phyloP scores from a whole-genome alignment of 2,888 invertebrate genomes.

The Lamproptera curius region DNA sequence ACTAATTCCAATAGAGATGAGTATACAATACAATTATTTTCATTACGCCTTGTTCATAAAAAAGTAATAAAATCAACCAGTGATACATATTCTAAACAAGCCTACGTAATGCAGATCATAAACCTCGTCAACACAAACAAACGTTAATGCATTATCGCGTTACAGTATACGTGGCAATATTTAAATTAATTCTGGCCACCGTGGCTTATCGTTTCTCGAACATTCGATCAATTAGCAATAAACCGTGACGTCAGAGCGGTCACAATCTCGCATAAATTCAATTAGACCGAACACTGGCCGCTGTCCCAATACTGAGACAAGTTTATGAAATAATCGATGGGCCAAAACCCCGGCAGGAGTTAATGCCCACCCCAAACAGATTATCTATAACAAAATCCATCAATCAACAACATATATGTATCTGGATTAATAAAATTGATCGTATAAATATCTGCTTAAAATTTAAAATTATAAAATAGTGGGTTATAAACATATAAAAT shows the following conservation, averaged over 20 bases:
- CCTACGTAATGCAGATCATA: too few relatives aligned
- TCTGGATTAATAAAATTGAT: too few relatives aligned
- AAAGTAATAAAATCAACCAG: too few relatives aligned
- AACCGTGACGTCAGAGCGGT: conserved; percentile 54
- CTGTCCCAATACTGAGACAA: conserved; percentile 45
- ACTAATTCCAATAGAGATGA: too few relatives aligned
- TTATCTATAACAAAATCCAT: conserved; percentile 24
- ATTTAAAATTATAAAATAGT: too few relatives aligned
- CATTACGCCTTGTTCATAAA: too few relatives aligned
- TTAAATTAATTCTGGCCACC: conserved; percentile 11
- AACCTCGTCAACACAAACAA: background rate
- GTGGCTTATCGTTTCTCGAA: conserved; percentile 30
- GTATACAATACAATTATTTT: too few relatives aligned
- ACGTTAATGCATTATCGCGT: background rate
- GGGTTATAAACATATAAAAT: too few relatives aligned
- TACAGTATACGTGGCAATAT: background rate
- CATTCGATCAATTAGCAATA: conserved; percentile 66
- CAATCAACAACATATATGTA: too few relatives aligned
- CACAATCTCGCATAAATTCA: conserved; percentile 66
- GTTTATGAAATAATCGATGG: conserved; percentile 63
- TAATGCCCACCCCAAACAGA: conserved; percentile 27
- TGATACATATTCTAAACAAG: too few relatives aligned
- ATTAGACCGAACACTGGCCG: conserved; percentile 42
- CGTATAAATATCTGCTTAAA: too few relatives aligned
- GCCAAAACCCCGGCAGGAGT: conserved; percentile 41